Conservation (phyloP, 2,113 vertebrate genomes). For the Notothenia rossii region DNA sequence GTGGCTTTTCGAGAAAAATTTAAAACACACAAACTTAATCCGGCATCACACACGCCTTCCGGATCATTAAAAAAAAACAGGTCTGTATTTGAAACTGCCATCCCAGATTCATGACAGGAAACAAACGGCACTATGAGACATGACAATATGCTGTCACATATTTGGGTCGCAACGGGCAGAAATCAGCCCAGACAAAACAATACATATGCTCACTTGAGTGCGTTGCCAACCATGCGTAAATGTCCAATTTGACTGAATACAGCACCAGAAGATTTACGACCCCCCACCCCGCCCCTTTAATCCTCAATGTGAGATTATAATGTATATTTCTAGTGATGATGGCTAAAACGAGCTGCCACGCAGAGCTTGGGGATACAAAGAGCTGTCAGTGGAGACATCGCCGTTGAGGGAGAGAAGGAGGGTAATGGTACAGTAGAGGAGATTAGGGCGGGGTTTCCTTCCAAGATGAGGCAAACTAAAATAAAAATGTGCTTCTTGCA, state of each 20-base stretch:
- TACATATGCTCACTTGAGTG: constrained; percentile 9
- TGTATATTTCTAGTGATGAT: constrained; percentile 22
- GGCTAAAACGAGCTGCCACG: constrained; percentile 17
- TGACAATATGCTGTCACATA: not conserved
- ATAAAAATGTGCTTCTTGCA: constrained; percentile 53
- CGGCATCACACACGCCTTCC: constrained; percentile 30
- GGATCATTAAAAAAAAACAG: constrained; percentile 8
- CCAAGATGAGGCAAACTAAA: constrained; percentile 72
- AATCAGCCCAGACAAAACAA: constrained; percentile 4
- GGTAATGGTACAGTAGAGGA: constrained; percentile 44
- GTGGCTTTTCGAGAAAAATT: constrained; percentile 69
- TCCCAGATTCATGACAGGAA: not conserved
- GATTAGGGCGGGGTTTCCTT: constrained; percentile 79
- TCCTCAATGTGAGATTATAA: constrained; percentile 36
- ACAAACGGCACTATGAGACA: not conserved
- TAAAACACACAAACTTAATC: constrained; percentile 59
- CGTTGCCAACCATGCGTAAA: constrained; percentile 52
- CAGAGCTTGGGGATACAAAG: constrained; percentile 61
- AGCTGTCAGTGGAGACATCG: constrained; percentile 71
- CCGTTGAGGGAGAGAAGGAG: constrained; percentile 48
- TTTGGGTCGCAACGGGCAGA: constrained; percentile 15
- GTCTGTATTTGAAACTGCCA: not conserved
- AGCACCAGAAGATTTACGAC: constrained; percentile 23
- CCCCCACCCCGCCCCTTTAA: constrained; percentile 17
- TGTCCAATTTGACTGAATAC: constrained; percentile 10